Evolutionary conservation across 2,888 invertebrate genomes (phyloP).

Genomic region (Pseudococcus viburni): DNA sequence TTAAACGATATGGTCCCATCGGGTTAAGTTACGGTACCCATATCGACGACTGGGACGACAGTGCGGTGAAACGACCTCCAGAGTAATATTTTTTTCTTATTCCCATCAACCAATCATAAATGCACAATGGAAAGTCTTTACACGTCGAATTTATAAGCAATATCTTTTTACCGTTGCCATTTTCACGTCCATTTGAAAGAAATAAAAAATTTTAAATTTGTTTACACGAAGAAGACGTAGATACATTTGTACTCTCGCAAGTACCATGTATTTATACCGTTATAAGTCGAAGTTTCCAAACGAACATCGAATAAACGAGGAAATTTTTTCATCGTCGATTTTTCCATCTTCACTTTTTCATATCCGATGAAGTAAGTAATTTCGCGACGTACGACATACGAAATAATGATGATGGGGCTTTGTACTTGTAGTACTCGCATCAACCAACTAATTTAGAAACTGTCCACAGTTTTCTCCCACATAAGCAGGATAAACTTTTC

Average conservation of each 20-base stretch:
- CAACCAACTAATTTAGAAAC: conserved; percentile 39
- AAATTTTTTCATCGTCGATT: background rate
- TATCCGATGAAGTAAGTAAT: conserved; percentile 29
- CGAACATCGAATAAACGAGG: background rate
- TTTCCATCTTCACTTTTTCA: background rate
- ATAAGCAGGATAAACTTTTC: conserved; percentile 36
- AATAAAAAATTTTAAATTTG: conserved; percentile 32
- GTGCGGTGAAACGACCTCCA: no score
- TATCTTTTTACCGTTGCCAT: conserved; percentile 33
- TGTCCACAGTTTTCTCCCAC: conserved; percentile 19
- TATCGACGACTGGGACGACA: no score
- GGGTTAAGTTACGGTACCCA: no score
- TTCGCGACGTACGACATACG: background rate
- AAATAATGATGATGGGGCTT: background rate
- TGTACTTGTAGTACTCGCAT: background rate
- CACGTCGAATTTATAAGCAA: background rate
- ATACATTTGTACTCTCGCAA: background rate
- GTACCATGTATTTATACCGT: no score
- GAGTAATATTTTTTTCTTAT: no score
- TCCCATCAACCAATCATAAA: background rate
- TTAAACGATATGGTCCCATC: background rate
- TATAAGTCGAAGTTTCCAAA: background rate
- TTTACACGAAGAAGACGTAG: background rate
- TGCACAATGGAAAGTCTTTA: conserved; percentile 29
- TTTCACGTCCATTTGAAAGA: conserved; percentile 2